Base-by-base conservation (phyloP, 2,113 vertebrate species). In the Hyaena hyaena region DNA sequence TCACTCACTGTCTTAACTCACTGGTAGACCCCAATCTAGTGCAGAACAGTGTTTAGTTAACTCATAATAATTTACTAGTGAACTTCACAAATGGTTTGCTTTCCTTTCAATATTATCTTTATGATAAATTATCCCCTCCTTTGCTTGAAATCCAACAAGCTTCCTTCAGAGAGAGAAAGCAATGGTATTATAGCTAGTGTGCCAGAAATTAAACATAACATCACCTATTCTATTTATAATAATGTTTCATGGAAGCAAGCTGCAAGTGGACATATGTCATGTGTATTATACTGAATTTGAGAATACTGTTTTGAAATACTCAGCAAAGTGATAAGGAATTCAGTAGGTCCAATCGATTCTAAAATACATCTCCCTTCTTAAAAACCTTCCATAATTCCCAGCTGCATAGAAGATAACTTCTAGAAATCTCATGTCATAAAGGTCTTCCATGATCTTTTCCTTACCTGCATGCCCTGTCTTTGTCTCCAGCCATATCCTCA, bases 101-200 rank as follows among this genome's bases (percentile, higher is more conserved):
- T 94, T 55, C 39, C 85, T 87, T 84, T 91, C 53, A 68, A 0
- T 79, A 61, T 88, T 85, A 88, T 84, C 21, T 91, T 97, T 82
- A 73, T 43, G 48, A 23, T 80, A 91, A 86, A 69, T 76, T n/a
- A 10, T 55, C 66, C 15, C 33, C 2, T 63, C 3, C 10, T 93
- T 77, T 79, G 55, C 26, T 86, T 73, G 73, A 82, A 96, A 95
- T 66, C 6, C 2, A 31, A 55, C 0, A 4, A 50, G 17, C 35
- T 81, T 77, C 5, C 65, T 85, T 81, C 21, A 81, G 68, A 92
- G 69, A 79, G 15, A 61, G 66, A 76, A 63, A 48, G 26, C 43
- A 45, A 23, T 53, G 10, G 43, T 19, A 21, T 53, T 66, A 16
- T 1, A 94, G 39, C 19, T 33, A 45, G 2, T 63, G 21, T 85